Base-by-base conservation (phyloP, 2,113 vertebrate species). In the Myrmophylax atrothorax region DNA sequence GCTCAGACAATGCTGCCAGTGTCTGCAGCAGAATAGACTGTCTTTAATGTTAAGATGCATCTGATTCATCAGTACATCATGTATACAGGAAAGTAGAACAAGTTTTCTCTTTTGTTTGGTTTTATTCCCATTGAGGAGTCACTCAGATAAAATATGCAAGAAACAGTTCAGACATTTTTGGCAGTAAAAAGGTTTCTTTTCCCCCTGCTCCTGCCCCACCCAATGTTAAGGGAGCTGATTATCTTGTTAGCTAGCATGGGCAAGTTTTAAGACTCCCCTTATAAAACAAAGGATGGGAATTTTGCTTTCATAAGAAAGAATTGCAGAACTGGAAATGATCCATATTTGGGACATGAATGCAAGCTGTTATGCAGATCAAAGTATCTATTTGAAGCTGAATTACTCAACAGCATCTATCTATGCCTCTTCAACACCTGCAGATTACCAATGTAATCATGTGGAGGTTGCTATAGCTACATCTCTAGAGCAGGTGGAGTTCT, bases 391-490 rank as follows among this genome's bases (percentile, higher is more conserved):
- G 92, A 91, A 97, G 93, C 47, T 5, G 86, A 96, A 97, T 97
- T 96, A 96, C 94, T 95, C 94, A 95, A 96, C 92, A 94, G 69
- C 80, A 94, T 96, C 96, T 85, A 96, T 96, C 93, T 92, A 93
- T 97, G 96, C 90, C 90, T 92, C 94, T 96, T 96, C 96, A 96
- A 90, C 96, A 97, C 96, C 96, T 96, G 94, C 83, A 16, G 93
- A 97, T 96, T 96, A 96, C 83, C 92, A 94, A 72, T 93, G 88
- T 93, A 93, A 89, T 96, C 69, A 15, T 93, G 92, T 90, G 88
- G 79, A 96, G 64, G 96, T 97, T 97, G 96, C 96, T 96, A 96
- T 97, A 97, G 96, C 86, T 97, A 97, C 96, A 87, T 92, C 56
- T 86, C 93, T 68, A 89, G 83, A 95, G 93, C 94, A 96, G 96